A percentile compares a stretch with the other conserved stretches of the same genome.
phyloP scores from a whole-genome alignment of 30 jellyfish, hydroid and myxozoan genomes.

The Rhopilema esculentum region DNA sequence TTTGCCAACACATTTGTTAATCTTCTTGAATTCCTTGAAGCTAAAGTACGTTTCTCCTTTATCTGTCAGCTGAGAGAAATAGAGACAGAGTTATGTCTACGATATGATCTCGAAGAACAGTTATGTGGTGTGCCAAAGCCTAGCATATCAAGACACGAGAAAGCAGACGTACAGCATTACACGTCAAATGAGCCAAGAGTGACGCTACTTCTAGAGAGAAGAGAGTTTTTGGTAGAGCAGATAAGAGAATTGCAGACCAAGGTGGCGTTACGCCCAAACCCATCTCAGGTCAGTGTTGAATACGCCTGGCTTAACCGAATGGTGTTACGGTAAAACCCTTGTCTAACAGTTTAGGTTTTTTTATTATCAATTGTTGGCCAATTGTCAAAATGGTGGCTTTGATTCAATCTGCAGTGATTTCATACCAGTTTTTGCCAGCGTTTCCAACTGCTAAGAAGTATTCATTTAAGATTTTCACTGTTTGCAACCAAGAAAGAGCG shows the following conservation, averaged over 20 bases:
- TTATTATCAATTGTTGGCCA: too few relatives aligned
- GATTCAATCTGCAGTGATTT: too few relatives aligned
- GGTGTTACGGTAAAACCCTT: background rate
- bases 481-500: too few relatives aligned
- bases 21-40: background rate
- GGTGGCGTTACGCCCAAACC: slow-evolving; percentile 79
- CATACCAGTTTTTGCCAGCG: too few relatives aligned
- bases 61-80: slow-evolving; percentile 55
- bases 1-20: too few relatives aligned
- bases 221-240: slow-evolving; percentile 24
- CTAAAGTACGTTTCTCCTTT: background rate
- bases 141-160: background rate
- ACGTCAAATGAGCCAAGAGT: slow-evolving; percentile 83
- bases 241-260: slow-evolving; percentile 12
- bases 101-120: slow-evolving; percentile 72
- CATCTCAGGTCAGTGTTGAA: slow-evolving; percentile 85
- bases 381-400: too few relatives aligned
- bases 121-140: slow-evolving; percentile 74
- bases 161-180: slow-evolving; percentile 47
- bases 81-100: slow-evolving; percentile 56
- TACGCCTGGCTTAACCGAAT: too few relatives aligned
- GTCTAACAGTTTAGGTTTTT: background rate
- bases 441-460: too few relatives aligned
- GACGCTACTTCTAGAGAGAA: slow-evolving; percentile 40
- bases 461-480: too few relatives aligned